These are phyloP conservation scores for Leptogaster cylindrica DNA, from an alignment of 2,888 invertebrate genomes.

Conservation along the genomic window DNA sequence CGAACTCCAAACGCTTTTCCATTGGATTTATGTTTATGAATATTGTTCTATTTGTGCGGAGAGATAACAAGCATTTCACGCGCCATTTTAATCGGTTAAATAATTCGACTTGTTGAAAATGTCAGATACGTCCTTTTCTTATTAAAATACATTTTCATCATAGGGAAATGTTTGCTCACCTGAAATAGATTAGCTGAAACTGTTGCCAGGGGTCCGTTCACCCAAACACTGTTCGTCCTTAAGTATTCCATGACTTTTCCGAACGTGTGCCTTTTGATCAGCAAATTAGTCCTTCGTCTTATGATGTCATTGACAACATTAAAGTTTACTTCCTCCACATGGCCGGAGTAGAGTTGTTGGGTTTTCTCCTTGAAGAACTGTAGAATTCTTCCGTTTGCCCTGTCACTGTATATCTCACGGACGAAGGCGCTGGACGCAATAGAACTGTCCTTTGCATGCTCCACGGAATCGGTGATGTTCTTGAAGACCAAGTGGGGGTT, in stretches of 20 bases:
- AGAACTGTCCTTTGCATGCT: slow-evolving; percentile 71
- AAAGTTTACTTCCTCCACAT: slow-evolving; percentile 85
- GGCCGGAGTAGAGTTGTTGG: slow-evolving; percentile 85
- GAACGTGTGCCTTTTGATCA: slow-evolving; percentile 79
- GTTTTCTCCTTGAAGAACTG: slow-evolving; percentile 89
- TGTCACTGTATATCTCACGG: slow-evolving; percentile 82
- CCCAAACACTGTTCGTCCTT: slow-evolving; percentile 73
- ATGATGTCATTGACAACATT: slow-evolving; percentile 82
- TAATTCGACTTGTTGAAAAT: too few species aligned
- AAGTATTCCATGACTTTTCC: slow-evolving; percentile 79
- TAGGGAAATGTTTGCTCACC: slow-evolving; percentile 60
- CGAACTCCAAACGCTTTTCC: too few species aligned
- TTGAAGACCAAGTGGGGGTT: slow-evolving; percentile 87
- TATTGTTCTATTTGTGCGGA: too few species aligned
- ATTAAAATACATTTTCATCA: too few species aligned
- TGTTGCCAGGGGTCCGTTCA: slow-evolving; percentile 79
- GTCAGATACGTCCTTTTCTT: too few species aligned
- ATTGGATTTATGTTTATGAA: too few species aligned
- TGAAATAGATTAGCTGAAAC: slow-evolving; percentile 82
- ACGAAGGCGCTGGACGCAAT: slow-evolving; percentile 82
- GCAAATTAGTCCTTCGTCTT: slow-evolving; percentile 78
- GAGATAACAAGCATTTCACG: too few species aligned
- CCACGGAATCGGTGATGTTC: slow-evolving; percentile 83
- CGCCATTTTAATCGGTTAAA: too few species aligned
- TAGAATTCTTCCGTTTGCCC: slow-evolving; percentile 77